Evolutionary conservation across 2,113 vertebrate genomes (phyloP).

Genomic region (Furnarius figulus): DNA sequence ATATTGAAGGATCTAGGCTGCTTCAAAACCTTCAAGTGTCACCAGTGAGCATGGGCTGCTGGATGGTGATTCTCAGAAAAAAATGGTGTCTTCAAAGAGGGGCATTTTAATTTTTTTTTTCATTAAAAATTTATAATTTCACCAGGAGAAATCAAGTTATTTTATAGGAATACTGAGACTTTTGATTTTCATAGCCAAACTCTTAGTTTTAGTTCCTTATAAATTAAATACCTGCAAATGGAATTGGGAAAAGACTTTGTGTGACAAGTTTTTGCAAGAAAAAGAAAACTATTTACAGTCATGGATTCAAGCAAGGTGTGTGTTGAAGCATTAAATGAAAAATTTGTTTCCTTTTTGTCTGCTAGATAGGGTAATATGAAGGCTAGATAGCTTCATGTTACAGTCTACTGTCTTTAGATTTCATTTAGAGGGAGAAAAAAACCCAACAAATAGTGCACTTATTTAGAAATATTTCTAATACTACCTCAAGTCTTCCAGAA

Average conservation of each 20-base stretch:
- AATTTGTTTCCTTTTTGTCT: neutral
- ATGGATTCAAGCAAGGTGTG: neutral
- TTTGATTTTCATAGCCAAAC: neutral
- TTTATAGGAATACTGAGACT: neutral
- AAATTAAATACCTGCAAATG: neutral
- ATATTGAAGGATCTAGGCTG: neutral
- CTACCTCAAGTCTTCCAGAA: neutral
- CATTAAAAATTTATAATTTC: neutral
- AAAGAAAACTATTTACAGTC: neutral
- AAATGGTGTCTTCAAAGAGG: neutral
- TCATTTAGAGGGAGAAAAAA: fast-evolving
- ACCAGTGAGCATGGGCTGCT: neutral
- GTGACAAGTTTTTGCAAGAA: neutral
- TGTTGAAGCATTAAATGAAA: neutral
- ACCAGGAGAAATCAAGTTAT: neutral
- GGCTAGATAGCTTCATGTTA: neutral
- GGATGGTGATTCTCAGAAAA: neutral
- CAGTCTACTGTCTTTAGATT: neutral
- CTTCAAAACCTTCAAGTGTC: neutral
- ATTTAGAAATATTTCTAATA: neutral
- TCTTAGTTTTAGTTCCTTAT: neutral
- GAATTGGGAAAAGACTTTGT: neutral
- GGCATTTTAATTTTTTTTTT: neutral
- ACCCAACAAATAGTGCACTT: neutral
- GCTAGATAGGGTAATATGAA: neutral